phyloP scores from a whole-genome alignment of 2,888 invertebrate genomes.

The Proisotoma minuta region DNA sequence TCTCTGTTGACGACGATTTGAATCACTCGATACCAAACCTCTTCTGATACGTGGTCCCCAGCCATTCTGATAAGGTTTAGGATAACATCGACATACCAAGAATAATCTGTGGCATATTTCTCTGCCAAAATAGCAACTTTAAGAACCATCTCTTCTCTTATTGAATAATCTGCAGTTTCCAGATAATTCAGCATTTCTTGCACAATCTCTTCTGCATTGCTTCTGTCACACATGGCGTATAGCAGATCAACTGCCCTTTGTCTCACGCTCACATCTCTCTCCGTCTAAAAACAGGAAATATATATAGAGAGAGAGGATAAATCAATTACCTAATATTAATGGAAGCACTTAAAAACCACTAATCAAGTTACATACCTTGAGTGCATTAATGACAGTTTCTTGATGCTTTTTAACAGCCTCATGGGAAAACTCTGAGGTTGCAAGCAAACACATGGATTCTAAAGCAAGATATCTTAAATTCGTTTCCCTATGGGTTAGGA shows the following conservation, averaged over 20 bases:
- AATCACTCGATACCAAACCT: slow-evolving; percentile 99
- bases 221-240: slow-evolving; percentile 99
- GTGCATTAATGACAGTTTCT: slow-evolving; percentile 95
- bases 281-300: slow-evolving; percentile 62
- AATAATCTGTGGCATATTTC: slow-evolving; percentile 98
- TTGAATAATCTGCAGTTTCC: slow-evolving; percentile 99
- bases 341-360: background rate
- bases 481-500: slow-evolving; percentile 93
- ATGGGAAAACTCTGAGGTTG: slow-evolving; percentile 98
- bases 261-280: slow-evolving; percentile 94
- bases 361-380: slow-evolving; percentile 63
- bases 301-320: background rate
- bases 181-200: slow-evolving; percentile 99
- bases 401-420: slow-evolving; percentile 99
- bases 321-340: background rate
- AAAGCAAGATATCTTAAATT: slow-evolving; percentile 95
- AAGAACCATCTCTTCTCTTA: slow-evolving; percentile 99
- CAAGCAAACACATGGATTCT: slow-evolving; percentile 98
- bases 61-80: slow-evolving; percentile 98
- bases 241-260: slow-evolving; percentile 96
- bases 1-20: slow-evolving; percentile 99
- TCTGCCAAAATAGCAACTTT: slow-evolving; percentile 99
- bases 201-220: slow-evolving; percentile 98
- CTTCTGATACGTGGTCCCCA: slow-evolving; percentile 86
- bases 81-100: slow-evolving; percentile 95